phyloP scores from a whole-genome alignment of 2,113 vertebrate species.

The Pelobates fuscus region DNA sequence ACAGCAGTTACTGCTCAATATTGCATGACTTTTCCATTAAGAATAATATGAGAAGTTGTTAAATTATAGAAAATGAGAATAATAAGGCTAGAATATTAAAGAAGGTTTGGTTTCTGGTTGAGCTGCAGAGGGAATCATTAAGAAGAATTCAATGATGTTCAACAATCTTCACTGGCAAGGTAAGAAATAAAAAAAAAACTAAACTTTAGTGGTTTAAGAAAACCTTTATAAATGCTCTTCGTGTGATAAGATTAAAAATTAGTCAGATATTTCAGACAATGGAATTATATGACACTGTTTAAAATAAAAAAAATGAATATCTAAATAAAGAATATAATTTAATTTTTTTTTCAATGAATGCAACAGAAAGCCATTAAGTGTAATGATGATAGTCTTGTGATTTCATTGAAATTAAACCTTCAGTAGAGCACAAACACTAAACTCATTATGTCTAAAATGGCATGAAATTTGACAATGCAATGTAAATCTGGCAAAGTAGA shows the following conservation, averaged over 20 bases:
- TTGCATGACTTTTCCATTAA: slow-evolving; percentile 84
- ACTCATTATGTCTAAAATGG: slow-evolving; percentile 7
- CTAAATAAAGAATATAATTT: slow-evolving; percentile 2
- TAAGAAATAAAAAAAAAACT: too few relatives aligned
- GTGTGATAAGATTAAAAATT: slow-evolving; percentile 57
- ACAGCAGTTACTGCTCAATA: slow-evolving; percentile 81
- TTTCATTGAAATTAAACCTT: slow-evolving; percentile 26
- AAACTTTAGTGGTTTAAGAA: slow-evolving; percentile 25
- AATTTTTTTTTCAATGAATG: not conserved
- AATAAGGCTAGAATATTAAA: slow-evolving; percentile 72
- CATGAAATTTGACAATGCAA: slow-evolving; percentile 7
- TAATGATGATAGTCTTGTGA: slow-evolving; percentile 9
- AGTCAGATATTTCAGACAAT: slow-evolving; percentile 46
- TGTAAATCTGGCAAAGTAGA: not conserved
- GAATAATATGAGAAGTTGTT: slow-evolving; percentile 76
- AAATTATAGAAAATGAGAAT: slow-evolving; percentile 79
- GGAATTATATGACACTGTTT: slow-evolving; percentile 43
- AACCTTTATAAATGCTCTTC: slow-evolving; percentile 46
- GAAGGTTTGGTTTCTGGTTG: slow-evolving; percentile 57
- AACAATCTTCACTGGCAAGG: slow-evolving; percentile 19
- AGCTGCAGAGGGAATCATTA: slow-evolving; percentile 54
- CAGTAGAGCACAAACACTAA: slow-evolving; percentile 7
- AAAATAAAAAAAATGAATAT: slow-evolving; percentile 51
- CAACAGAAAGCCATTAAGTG: not conserved
- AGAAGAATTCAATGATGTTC: slow-evolving; percentile 51